A percentile compares a stretch with the other conserved stretches of the same genome.
phyloP scores from a whole-genome alignment of 1,140 invertebrate genomes.

The Pectinophora gossypiella region DNA sequence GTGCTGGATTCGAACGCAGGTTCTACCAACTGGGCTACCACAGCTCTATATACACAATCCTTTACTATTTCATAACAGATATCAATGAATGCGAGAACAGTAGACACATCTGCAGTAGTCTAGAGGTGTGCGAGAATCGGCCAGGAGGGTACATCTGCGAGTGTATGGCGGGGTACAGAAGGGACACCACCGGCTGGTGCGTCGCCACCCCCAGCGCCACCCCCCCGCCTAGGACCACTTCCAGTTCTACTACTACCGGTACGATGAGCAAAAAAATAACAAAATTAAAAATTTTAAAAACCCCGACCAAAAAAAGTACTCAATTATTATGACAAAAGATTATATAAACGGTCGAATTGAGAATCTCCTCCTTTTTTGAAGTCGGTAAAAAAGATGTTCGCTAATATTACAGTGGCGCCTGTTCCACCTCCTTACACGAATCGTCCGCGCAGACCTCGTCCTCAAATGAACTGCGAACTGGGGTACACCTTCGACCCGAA shows the following conservation, averaged over 20 bases:
- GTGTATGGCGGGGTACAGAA: constrained; percentile 62
- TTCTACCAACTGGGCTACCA: too few species aligned
- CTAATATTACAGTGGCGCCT: not conserved
- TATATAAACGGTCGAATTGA: too few species aligned
- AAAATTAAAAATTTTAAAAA: too few species aligned
- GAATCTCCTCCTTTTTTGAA: too few species aligned
- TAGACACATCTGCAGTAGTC: constrained; percentile 86
- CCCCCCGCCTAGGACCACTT: constrained; percentile 16
- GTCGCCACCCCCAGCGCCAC: constrained; percentile 13
- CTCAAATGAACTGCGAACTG: constrained; percentile 40
- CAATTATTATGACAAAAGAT: too few species aligned
- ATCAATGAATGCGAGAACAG: constrained; percentile 91
- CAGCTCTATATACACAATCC: too few species aligned
- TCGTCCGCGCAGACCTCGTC: constrained; percentile 8
- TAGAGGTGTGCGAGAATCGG: constrained; percentile 89
- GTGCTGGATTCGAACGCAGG: too few species aligned
- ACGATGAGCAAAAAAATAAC: not conserved
- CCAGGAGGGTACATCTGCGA: constrained; percentile 70
- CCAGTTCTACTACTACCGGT: constrained; percentile 25
- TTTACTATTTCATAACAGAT: too few species aligned
- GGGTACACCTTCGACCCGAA: constrained; percentile 41
- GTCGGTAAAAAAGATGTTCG: too few species aligned
- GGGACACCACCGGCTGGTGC: constrained; percentile 34
- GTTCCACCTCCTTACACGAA: not conserved
- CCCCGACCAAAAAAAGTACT: too few species aligned